phyloP scores from a whole-genome alignment of 2,113 vertebrate genomes.

The Phoxinus phoxinus region DNA sequence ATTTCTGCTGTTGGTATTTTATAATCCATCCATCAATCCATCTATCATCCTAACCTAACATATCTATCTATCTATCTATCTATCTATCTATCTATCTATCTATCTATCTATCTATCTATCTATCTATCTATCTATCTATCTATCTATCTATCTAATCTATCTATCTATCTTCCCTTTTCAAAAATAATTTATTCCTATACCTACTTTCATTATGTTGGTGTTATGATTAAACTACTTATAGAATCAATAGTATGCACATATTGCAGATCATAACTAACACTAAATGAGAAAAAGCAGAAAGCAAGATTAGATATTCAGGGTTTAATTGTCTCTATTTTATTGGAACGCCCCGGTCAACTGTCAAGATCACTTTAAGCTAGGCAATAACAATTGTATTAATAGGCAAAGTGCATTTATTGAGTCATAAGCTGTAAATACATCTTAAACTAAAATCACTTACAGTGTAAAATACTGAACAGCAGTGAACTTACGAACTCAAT shows the following conservation, averaged over 20 bases:
- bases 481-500: slow-evolving; percentile 3
- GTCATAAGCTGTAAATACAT: slow-evolving; percentile 25
- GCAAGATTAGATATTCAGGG: not conserved
- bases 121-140: not conserved
- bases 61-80: not conserved
- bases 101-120: too few species aligned
- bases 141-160: not conserved
- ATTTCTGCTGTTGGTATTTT: slow-evolving; percentile 10
- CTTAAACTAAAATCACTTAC: not conserved
- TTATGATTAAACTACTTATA: slow-evolving; percentile 14
- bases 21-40: not conserved
- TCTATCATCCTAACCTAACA: not conserved
- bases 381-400: slow-evolving; percentile 39
- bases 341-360: slow-evolving; percentile 37
- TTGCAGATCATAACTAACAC: not conserved
- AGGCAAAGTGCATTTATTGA: slow-evolving; percentile 30
- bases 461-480: slow-evolving; percentile 1
- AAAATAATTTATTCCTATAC: not conserved
- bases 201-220: not conserved
- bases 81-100: not conserved
- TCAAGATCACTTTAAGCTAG: slow-evolving; percentile 28
- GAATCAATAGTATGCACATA: not conserved
- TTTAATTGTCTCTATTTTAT: slow-evolving; percentile 19
- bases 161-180: not conserved
- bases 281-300: slow-evolving; percentile 1